Evolutionary conservation across 2,888 invertebrate genomes (phyloP), one percentile per base, ranked within the genome.

Genomic region (Chrysolina oricalcia): DNA sequence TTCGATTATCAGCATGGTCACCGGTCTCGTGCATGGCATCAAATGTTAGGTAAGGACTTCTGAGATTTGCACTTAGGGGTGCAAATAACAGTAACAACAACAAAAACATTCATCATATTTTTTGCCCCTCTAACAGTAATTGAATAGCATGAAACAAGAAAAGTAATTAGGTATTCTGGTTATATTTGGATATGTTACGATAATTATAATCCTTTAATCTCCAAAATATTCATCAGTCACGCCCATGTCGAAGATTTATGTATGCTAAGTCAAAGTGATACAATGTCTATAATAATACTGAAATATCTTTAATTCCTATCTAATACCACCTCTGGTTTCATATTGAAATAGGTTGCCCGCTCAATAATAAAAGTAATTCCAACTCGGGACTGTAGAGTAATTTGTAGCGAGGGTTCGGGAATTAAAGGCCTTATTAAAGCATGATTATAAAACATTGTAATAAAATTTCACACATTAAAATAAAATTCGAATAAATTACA

Each of bases 401-500:
- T 87, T 87, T 87, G 86, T 87, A 86, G 86, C 84, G 87, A 86
- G 85, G 86, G 85, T 85, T 84, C 79, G 79, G 70, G 85, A 86
- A 87, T 87, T 87, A 88, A 88, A 85, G 86, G 85, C 84, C 88
- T 89, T 89, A 89, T 89, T 89, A 89, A 89, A 88, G 85, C 87
- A 87, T 88, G 88, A 89, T 89, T 89, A 89, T 88, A 88, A 89
- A 88, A 89, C 88, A 88, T 88, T 88, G 88, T 88, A 88, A 89
- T 89, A 89, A 89, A 89, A 89, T 88, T 88, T 89, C 86, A 87
- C 88, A 86, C 88, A 89, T 89, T 89, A 89, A 89, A 89, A 89
- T 89, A 89, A 89, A 89, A 89, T 88, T 88, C 88, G 85, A 85
- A 89, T 89, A 89, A 89, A 89, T 89, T 88, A 88, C 83, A 86